Percentiles rank a stretch among this genome's conserved stretches.
Conservation (phyloP, 2,888 invertebrate species). For the Lathronympha strigana region DNA sequence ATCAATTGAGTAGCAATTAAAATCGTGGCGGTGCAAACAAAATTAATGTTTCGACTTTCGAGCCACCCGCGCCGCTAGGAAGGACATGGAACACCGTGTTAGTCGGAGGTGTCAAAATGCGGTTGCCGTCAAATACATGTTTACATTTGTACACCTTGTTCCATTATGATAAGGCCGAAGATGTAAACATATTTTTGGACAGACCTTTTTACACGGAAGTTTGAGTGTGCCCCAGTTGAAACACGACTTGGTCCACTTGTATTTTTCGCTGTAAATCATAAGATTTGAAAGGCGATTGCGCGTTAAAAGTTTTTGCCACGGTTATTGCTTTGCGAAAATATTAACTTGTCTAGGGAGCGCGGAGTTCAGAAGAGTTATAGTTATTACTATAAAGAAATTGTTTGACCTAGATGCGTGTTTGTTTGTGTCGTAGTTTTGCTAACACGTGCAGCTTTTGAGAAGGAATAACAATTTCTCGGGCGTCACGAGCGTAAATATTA, state of each 20-base stretch:
- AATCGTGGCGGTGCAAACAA: constrained; percentile 64
- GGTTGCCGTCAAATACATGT: not conserved
- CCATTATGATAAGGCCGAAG: not conserved
- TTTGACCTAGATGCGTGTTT: constrained; percentile 28
- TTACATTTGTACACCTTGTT: not conserved
- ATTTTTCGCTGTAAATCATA: constrained; percentile 61
- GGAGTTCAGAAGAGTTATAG: constrained; percentile 36
- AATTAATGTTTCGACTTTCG: constrained; percentile 65
- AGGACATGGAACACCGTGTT: constrained; percentile 27
- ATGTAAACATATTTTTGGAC: constrained; percentile 20
- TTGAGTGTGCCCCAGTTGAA: constrained; percentile 43
- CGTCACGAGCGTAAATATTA: not conserved
- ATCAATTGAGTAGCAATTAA: constrained; percentile 66
- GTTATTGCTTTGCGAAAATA: constrained; percentile 57
- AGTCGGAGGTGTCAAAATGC: constrained; percentile 43
- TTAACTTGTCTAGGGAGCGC: constrained; percentile 34
- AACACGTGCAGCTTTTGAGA: not conserved
- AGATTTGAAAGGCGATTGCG: constrained; percentile 65
- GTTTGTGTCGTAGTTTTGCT: not conserved
- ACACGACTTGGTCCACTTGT: constrained; percentile 48
- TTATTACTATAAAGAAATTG: constrained; percentile 31
- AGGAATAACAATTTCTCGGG: not conserved
- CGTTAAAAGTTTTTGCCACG: constrained; percentile 60
- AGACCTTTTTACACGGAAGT: constrained; percentile 41
- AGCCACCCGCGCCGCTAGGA: constrained; percentile 26